Conservation (phyloP, 2,888 invertebrate species). For the Synanthedon vespiformis region DNA sequence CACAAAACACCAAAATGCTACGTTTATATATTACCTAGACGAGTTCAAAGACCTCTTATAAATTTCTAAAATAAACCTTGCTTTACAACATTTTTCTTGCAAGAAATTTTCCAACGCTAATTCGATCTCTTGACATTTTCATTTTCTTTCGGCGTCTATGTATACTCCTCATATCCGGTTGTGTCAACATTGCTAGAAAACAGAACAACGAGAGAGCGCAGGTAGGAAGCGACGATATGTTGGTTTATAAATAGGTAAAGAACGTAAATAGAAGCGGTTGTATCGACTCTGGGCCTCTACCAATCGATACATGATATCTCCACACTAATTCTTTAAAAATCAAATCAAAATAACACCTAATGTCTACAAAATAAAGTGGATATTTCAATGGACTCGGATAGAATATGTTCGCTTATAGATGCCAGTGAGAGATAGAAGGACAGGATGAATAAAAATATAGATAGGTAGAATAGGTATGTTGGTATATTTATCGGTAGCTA, state of each 20-base stretch:
- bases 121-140: too few relatives aligned
- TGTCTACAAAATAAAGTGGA: too few relatives aligned
- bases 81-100: too few relatives aligned
- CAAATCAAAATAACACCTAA: too few relatives aligned
- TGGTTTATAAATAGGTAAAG: conserved; percentile 67
- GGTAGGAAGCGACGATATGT: conserved; percentile 53
- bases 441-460: conserved; percentile 17
- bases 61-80: too few relatives aligned
- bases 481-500: conserved; percentile 14
- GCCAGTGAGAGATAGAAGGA: conserved; percentile 25
- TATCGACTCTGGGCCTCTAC: conserved; percentile 57
- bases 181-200: too few relatives aligned
- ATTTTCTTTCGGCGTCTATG: too few relatives aligned
- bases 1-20: not conserved
- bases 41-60: too few relatives aligned
- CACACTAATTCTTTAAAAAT: conserved; percentile 10
- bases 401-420: conserved; percentile 25
- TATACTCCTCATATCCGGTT: too few relatives aligned
- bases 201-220: conserved; percentile 21
- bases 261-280: conserved; percentile 65
- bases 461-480: conserved; percentile 23
- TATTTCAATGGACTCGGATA: conserved; percentile 9
- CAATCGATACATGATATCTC: conserved; percentile 53
- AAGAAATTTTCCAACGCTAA: too few relatives aligned
- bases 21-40: not conserved